Evolutionary conservation across 2,888 invertebrate genomes (phyloP), one percentile per base, ranked within the genome.

Genomic region (Agrochola litura): DNA sequence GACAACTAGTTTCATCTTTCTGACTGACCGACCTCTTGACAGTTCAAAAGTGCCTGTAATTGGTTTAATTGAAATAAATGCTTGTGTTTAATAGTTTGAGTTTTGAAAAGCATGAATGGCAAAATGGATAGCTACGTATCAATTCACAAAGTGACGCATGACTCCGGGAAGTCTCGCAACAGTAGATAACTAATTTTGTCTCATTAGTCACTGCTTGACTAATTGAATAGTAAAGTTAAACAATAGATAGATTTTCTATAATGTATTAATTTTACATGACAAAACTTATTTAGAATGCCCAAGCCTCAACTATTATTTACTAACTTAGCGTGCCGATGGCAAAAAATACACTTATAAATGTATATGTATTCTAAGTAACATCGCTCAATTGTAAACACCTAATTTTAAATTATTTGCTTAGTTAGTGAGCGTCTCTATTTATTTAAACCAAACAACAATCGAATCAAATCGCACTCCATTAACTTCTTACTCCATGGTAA

Each of bases 381-480:
- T n/a, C n/a, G n/a, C n/a, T n/a, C n/a, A n/a, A n/a, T n/a, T n/a
- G n/a, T n/a, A n/a, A n/a, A n/a, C n/a, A n/a, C n/a, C n/a, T n/a
- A n/a, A n/a, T n/a, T n/a, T 19, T n/a, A n/a, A 41, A 41, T 22
- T 0, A 63, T 41, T 41, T 22, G 8, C 22, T 22, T 22, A 37
- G 5, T 56, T 12, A n/a, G 6, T 14, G 14, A 14, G 14, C 0
- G 22, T 63, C 6, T 63, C 22, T 8, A 14, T 63, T n/a, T 2
- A 41, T n/a, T 16, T 41, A 46, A 16, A 10, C 10, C 10, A 6
- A 46, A 46, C 16, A 19, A 19, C 16, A 58, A 58, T 52, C 8
- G 8, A 22, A 22, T 22, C 2, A 8, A 30, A 19, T 68, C 6
- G n/a, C 68, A 71, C 70, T 83, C 82, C 82, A 73, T 85, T 12